These are phyloP conservation scores for Drosophila austrosaltans DNA, from an alignment of 2,888 invertebrate species.

Conservation along the genomic window DNA sequence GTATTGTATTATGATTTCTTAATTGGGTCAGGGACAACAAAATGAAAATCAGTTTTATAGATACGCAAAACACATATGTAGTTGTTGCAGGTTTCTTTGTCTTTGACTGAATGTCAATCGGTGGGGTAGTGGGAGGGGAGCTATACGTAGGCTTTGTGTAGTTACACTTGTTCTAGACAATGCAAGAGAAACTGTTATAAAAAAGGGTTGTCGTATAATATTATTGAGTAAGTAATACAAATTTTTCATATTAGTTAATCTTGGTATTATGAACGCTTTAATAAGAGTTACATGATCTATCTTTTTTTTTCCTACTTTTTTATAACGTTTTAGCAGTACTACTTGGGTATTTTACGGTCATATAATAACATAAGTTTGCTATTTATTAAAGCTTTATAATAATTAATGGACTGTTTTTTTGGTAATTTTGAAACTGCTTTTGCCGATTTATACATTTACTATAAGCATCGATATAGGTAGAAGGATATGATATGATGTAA, in stretches of 20 bases:
- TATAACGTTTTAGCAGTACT: background rate
- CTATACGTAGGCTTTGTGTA: background rate
- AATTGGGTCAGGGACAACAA: constrained; percentile 15
- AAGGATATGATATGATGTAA: no score
- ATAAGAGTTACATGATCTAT: background rate
- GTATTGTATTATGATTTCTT: constrained; percentile 2
- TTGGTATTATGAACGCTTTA: background rate
- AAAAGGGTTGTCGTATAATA: background rate
- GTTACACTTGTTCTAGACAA: constrained; percentile 1
- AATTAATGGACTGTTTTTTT: background rate
- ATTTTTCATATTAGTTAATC: background rate
- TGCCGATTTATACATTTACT: no score
- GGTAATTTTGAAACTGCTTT: no score
- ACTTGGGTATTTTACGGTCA: background rate
- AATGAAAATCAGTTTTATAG: background rate
- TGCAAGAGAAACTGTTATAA: background rate
- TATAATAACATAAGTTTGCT: background rate
- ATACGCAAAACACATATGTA: background rate
- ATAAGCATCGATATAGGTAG: no score
- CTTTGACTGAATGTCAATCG: background rate
- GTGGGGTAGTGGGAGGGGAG: background rate
- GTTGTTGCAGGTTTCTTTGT: constrained; percentile 7
- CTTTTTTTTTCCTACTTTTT: background rate
- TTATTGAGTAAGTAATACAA: background rate
- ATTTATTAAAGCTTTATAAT: background rate